Conservation (phyloP, 1,140 invertebrate genomes). For the Diachasmimorpha longicaudata region DNA sequence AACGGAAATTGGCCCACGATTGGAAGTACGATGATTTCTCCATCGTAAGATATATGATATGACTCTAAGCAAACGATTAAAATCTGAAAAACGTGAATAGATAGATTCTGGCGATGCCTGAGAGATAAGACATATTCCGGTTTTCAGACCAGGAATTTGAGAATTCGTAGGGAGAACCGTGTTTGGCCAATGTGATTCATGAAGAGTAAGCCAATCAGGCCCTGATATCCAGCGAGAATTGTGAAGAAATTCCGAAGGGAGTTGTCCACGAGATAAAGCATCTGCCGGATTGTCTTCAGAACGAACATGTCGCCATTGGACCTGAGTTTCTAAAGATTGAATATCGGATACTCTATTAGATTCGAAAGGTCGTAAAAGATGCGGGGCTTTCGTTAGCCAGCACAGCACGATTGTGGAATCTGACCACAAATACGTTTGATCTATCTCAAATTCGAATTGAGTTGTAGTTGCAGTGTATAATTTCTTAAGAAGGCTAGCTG, state of each 20-base stretch:
- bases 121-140: constrained; percentile 16
- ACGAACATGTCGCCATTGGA: constrained; percentile 41
- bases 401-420: constrained; percentile 35
- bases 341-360: constrained; percentile 31
- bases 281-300: constrained; percentile 45
- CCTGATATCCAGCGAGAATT: constrained; percentile 29
- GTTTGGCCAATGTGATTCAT: not conserved
- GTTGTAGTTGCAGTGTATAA: not conserved
- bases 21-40: too few relatives aligned
- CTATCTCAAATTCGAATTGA: not conserved
- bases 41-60: too few relatives aligned
- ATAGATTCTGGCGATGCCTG: not conserved
- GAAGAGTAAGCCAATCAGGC: constrained; percentile 21
- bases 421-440: constrained; percentile 24
- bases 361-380: constrained; percentile 1
- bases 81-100: constrained; percentile 11
- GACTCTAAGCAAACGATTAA: not conserved
- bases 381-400: constrained; percentile 24
- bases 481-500: not conserved
- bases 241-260: constrained; percentile 14
- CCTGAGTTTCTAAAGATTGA: constrained; percentile 3
- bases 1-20: not conserved
- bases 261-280: constrained; percentile 27
- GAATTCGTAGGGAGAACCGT: not conserved
- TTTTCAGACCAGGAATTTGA: constrained; percentile 17